A percentile compares a stretch with the other conserved stretches of the same genome.
Evolutionary conservation across 2,113 vertebrate species (phyloP).

Genomic region (Myxocyprinus asiaticus): DNA sequence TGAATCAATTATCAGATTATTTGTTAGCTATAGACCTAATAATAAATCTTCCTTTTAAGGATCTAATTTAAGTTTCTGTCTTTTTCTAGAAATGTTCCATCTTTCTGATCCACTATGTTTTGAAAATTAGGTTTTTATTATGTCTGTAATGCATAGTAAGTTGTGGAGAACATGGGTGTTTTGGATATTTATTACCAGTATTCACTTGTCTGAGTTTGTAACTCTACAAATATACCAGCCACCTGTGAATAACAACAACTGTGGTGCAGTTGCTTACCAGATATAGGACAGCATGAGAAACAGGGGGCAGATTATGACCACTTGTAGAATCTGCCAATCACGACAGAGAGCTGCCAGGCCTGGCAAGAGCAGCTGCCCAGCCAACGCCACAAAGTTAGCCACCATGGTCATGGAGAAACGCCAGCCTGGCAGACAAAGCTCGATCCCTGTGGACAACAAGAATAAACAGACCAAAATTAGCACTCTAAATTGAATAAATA

Average conservation of each 20-base stretch:
- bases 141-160: not conserved
- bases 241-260: not conserved
- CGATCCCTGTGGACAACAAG: slow-evolving; percentile 79
- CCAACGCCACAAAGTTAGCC: slow-evolving; percentile 89
- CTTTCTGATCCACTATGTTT: no score
- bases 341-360: slow-evolving; percentile 88
- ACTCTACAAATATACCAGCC: not conserved
- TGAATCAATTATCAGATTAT: no score
- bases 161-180: not conserved
- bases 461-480: not conserved
- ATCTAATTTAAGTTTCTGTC: no score
- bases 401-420: slow-evolving; percentile 97
- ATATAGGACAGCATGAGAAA: slow-evolving; percentile 92
- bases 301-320: slow-evolving; percentile 91
- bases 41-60: no score
- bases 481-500: not conserved
- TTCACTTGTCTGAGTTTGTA: not conserved
- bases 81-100: no score
- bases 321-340: slow-evolving; percentile 94
- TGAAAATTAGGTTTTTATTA: no score
- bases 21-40: no score
- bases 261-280: slow-evolving; percentile 78
- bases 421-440: slow-evolving; percentile 89
- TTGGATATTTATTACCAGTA: not conserved
- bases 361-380: slow-evolving; percentile 91